Percentiles rank a stretch among this genome's conserved stretches.
phyloP scores from a whole-genome alignment of 1,140 invertebrate genomes.

The Nephotettix cincticeps region DNA sequence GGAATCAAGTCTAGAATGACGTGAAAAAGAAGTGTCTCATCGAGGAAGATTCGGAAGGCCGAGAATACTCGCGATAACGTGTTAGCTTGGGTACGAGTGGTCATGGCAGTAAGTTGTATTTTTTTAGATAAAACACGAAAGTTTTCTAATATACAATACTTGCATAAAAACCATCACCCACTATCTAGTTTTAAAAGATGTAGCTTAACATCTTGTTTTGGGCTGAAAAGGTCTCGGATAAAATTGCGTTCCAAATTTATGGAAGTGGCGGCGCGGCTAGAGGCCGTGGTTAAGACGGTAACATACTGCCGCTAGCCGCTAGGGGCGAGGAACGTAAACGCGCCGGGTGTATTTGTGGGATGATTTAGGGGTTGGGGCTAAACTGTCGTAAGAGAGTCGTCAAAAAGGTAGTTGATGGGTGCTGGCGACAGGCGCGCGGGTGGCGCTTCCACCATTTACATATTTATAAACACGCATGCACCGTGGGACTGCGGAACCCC shows the following conservation, averaged over 20 bases:
- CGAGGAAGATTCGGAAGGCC: no score
- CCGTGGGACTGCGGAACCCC: background rate
- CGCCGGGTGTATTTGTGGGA: constrained; percentile 1
- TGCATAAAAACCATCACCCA: no score
- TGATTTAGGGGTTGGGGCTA: constrained; percentile 1
- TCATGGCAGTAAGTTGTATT: no score
- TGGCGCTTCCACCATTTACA: constrained; percentile 7
- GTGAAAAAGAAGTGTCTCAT: no score
- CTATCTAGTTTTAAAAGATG: no score
- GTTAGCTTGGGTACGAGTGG: no score
- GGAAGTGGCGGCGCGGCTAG: background rate
- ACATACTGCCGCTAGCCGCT: background rate
- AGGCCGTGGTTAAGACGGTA: background rate
- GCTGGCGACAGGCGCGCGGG: constrained; percentile 13
- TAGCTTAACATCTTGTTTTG: no score
- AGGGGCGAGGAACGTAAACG: background rate
- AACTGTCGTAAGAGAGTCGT: constrained; percentile 25
- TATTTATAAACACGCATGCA: background rate
- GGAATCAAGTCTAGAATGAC: no score
- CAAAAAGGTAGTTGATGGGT: constrained; percentile 20
- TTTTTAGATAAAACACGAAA: no score
- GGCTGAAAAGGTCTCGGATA: background rate
- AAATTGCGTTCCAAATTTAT: constrained; percentile 7
- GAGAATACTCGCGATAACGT: no score
- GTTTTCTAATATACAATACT: no score